Conservation (phyloP, 2,797 vertebrate genomes). For the Aulostomus chinensis region DNA sequence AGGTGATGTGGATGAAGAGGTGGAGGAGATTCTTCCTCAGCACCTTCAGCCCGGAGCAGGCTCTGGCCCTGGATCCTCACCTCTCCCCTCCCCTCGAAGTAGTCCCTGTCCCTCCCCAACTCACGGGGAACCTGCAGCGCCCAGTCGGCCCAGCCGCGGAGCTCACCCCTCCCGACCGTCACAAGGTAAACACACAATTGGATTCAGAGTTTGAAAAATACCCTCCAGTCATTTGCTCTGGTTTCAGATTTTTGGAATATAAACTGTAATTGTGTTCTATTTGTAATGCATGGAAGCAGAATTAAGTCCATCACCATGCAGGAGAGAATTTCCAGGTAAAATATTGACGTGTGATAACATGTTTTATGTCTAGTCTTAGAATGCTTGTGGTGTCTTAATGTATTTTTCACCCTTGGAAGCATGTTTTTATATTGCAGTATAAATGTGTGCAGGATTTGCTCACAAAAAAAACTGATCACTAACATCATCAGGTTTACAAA, state of each 20-base stretch:
- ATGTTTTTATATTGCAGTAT: conserved; percentile 3
- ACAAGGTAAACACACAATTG: conserved; percentile 61
- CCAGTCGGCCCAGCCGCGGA: conserved; percentile 84
- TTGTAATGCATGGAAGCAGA: conserved; percentile 58
- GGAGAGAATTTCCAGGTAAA: conserved; percentile 72
- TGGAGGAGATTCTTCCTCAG: conserved; percentile 94
- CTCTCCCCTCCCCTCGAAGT: conserved; percentile 86
- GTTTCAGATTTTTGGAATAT: conserved; percentile 5
- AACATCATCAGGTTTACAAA: no score
- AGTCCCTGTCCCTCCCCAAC: conserved; percentile 97
- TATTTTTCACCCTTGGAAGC: no score
- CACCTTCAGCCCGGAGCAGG: conserved; percentile 88
- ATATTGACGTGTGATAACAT: conserved; percentile 10
- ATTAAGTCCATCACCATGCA: conserved; percentile 62
- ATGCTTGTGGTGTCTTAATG: conserved; percentile 15
- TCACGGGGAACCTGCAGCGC: conserved; percentile 82
- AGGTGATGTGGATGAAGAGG: conserved; percentile 97
- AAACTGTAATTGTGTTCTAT: conserved; percentile 56
- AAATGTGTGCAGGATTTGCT: background rate
- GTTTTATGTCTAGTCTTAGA: conserved; percentile 19
- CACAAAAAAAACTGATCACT: no score
- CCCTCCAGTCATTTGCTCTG: background rate
- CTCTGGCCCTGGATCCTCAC: conserved; percentile 84
- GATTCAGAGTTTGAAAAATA: background rate
- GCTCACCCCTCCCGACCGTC: conserved; percentile 82